Conservation (phyloP, 2,797 vertebrate genomes). For the Phaenicophaeus curvirostris region DNA sequence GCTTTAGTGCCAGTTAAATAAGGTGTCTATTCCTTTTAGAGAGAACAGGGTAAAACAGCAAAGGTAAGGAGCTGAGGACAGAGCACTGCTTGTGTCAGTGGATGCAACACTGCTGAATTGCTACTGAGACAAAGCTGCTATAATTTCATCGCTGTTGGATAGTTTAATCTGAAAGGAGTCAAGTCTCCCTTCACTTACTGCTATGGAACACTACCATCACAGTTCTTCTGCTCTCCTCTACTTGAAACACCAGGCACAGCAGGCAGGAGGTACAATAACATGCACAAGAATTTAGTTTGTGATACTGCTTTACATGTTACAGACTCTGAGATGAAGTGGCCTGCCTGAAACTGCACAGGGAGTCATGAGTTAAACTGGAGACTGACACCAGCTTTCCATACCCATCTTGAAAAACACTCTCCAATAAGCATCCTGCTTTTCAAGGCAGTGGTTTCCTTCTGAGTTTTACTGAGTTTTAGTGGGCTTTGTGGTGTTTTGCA, state of each 20-base stretch:
- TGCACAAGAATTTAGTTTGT: not conserved
- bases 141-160: not conserved
- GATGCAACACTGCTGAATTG: not conserved
- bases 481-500: not conserved
- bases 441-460: not conserved
- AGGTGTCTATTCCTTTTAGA: not conserved
- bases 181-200: not conserved
- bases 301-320: not conserved
- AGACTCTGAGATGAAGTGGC: not conserved
- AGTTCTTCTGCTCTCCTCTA: not conserved
- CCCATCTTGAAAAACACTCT: not conserved
- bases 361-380: not conserved
- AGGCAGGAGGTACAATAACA: not conserved
- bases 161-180: not conserved
- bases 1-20: rapidly evolving
- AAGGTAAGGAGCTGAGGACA: not conserved
- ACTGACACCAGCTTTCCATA: not conserved
- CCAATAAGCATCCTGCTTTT: not conserved
- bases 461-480: not conserved
- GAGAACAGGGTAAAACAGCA: not conserved
- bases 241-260: not conserved
- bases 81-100: not conserved
- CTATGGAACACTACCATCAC: not conserved
- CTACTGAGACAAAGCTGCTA: not conserved
- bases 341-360: not conserved